phyloP scores from a whole-genome alignment of 2,113 vertebrate genomes.

The Prunella himalayana region DNA sequence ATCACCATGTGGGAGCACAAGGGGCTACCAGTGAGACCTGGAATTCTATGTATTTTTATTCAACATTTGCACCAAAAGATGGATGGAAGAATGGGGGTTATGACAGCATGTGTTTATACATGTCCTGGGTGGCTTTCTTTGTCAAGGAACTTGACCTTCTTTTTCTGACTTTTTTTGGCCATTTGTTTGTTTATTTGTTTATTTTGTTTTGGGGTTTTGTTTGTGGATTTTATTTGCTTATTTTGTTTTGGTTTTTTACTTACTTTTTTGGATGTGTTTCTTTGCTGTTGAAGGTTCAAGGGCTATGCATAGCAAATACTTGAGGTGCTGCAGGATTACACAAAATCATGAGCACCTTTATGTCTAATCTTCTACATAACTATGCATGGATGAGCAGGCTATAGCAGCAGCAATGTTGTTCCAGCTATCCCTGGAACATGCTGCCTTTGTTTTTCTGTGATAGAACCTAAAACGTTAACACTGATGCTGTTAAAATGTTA shows the following conservation, averaged over 20 bases:
- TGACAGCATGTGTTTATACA: not conserved
- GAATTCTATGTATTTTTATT: not conserved
- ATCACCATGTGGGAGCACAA: not conserved
- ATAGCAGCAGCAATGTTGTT: not conserved
- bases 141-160: not conserved
- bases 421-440: not conserved
- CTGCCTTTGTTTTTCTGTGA: not conserved
- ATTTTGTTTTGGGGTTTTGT: not conserved
- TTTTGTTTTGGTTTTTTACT: not conserved
- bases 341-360: not conserved
- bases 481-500: too few relatives aligned
- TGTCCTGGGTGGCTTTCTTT: not conserved
- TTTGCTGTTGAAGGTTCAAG: not conserved
- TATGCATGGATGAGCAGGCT: not conserved
- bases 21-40: rapidly evolving
- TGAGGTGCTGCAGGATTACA: not conserved
- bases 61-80: not conserved
- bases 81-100: not conserved
- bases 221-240: not conserved
- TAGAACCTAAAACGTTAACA: not conserved
- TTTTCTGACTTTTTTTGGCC: not conserved
- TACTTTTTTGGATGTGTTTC: not conserved
- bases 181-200: not conserved
- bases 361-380: not conserved
- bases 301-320: not conserved